phyloP scores from a whole-genome alignment of 2,888 invertebrate genomes.

The Microdon myrmicae region DNA sequence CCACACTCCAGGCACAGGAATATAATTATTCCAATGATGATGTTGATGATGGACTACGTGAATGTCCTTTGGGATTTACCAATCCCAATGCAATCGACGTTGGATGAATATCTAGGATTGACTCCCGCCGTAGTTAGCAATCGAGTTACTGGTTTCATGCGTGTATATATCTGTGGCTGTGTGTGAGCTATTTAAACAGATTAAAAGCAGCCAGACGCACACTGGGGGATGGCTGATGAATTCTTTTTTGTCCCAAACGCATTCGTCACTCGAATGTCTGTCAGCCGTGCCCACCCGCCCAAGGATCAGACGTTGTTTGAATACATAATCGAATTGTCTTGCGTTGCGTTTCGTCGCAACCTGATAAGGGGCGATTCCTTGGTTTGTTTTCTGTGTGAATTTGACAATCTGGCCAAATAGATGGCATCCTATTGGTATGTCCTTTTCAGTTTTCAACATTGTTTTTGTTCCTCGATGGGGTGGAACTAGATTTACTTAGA shows the following conservation, averaged over 20 bases:
- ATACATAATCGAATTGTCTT: conserved; percentile 49
- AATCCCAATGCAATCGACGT: neutral
- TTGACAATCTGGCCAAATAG: conserved; percentile 52
- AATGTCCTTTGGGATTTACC: conserved; percentile 35
- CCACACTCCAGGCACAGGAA: conserved; percentile 29
- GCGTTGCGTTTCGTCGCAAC: conserved; percentile 14
- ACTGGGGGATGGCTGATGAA: conserved; percentile 16
- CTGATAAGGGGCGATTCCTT: conserved; percentile 28
- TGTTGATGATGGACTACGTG: conserved; percentile 36
- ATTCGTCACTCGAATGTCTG: conserved; percentile 35
- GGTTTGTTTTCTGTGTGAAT: conserved; percentile 49
- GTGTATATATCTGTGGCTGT: conserved; percentile 4
- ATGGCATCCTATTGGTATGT: conserved; percentile 41
- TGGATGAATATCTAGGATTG: conserved; percentile 21
- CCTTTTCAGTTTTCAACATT: too few relatives aligned
- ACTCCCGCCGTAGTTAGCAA: conserved; percentile 29
- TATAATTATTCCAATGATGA: conserved; percentile 44
- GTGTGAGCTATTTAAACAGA: conserved; percentile 43
- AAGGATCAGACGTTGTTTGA: conserved; percentile 47
- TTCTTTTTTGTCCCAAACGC: conserved; percentile 17
- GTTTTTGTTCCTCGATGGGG: too few relatives aligned
- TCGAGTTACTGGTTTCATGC: conserved; percentile 18
- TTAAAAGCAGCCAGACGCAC: conserved; percentile 36
- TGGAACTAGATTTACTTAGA: conserved; percentile 38
- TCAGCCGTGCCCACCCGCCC: conserved; percentile 17